Evolutionary conservation across 2,113 vertebrate species (phyloP).

Genomic region (Pardalotus punctatus): DNA sequence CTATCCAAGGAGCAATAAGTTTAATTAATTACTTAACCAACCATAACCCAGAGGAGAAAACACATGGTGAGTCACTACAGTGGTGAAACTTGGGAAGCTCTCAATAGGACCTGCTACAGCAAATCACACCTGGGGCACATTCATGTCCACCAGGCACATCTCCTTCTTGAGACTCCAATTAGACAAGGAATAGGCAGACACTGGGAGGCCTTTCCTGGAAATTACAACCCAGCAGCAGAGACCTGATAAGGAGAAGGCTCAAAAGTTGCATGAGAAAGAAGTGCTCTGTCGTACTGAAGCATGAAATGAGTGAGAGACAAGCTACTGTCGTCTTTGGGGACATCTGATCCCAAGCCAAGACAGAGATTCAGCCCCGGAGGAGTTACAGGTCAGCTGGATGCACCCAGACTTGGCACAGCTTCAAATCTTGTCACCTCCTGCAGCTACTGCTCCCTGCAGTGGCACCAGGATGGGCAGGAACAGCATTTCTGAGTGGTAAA

Average conservation of each 20-base stretch:
- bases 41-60: background rate
- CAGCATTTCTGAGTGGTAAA: background rate
- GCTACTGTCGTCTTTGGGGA: background rate
- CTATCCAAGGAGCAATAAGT: background rate
- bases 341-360: background rate
- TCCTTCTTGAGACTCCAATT: background rate
- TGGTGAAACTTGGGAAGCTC: background rate
- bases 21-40: background rate
- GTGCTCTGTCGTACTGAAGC: background rate
- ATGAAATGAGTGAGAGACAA: background rate
- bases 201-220: background rate
- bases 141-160: background rate
- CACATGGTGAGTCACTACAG: fast-evolving
- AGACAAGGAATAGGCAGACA: background rate
- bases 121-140: background rate
- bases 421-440: background rate
- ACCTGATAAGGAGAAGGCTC: background rate
- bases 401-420: background rate
- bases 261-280: background rate
- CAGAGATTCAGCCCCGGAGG: background rate
- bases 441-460: background rate
- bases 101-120: background rate
- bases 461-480: background rate
- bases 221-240: background rate
- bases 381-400: background rate